phyloP scores from a whole-genome alignment of 1,140 invertebrate species.

The Halictus rubicundus region DNA sequence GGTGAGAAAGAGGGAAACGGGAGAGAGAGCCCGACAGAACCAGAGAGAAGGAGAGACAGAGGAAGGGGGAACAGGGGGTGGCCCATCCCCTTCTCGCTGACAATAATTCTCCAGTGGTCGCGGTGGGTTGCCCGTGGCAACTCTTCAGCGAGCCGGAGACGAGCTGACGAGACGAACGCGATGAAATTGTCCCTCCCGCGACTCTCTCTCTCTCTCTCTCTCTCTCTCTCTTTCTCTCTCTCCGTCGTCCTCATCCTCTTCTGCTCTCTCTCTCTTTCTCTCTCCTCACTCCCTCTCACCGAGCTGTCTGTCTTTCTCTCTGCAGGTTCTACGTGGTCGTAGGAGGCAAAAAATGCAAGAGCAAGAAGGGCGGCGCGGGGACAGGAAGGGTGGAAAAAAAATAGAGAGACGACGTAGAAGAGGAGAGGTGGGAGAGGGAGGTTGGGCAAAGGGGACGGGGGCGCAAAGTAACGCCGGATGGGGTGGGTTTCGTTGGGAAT shows the following conservation, averaged over 20 bases:
- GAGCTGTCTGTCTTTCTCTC: background rate
- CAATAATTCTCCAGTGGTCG: slow-evolving; percentile 72
- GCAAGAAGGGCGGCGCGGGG: slow-evolving; percentile 58
- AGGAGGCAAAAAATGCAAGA: slow-evolving; percentile 65
- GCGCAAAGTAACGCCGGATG: slow-evolving; percentile 51
- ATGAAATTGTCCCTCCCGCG: slow-evolving; percentile 73
- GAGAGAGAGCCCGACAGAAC: background rate
- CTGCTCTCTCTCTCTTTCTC: background rate
- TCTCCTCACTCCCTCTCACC: background rate
- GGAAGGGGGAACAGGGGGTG: slow-evolving; percentile 7
- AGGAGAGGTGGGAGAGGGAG: slow-evolving; percentile 35
- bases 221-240: slow-evolving; percentile 1
- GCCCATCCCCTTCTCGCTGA: slow-evolving; percentile 58
- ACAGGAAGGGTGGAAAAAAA: slow-evolving; percentile 58
- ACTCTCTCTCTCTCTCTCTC: background rate
- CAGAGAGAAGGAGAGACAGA: background rate
- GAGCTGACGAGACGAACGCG: slow-evolving; percentile 60
- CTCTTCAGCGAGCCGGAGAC: slow-evolving; percentile 65
- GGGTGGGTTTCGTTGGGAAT: slow-evolving; percentile 67
- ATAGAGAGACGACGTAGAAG: slow-evolving; percentile 58
- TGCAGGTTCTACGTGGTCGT: slow-evolving; percentile 53
- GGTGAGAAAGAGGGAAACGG: background rate
- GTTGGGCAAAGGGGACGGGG: slow-evolving; percentile 35
- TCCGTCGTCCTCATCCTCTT: background rate
- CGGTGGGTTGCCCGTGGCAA: slow-evolving; percentile 77